A percentile compares a stretch with the other conserved stretches of the same genome.
These are phyloP conservation scores for Dione juno DNA, from an alignment of 2,888 invertebrate genomes.

Conservation along the genomic window DNA sequence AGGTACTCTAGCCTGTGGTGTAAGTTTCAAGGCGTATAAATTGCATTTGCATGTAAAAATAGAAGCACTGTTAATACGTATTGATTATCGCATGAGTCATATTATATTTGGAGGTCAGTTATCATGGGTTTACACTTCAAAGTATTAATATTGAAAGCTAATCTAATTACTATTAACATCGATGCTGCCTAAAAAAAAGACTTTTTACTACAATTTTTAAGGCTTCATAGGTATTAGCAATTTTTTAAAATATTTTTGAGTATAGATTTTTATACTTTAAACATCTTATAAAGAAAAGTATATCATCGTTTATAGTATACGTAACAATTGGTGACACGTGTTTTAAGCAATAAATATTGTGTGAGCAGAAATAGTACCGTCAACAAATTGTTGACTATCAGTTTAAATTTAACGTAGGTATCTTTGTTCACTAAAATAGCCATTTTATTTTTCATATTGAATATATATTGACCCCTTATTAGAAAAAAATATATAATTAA, in stretches of 20 bases:
- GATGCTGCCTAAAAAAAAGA: background rate
- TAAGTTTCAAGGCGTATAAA: conserved; percentile 22
- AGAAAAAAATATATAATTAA: background rate
- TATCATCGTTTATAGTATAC: background rate
- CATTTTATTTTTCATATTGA: background rate
- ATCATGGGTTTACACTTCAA: background rate
- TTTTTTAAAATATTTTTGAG: background rate
- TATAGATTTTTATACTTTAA: background rate
- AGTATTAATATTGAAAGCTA: background rate
- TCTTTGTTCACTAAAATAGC: background rate
- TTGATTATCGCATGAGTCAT: conserved; percentile 13
- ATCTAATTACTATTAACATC: background rate
- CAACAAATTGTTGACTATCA: conserved; percentile 1
- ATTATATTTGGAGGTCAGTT: background rate
- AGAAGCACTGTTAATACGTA: conserved; percentile 14
- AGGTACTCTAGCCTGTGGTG: conserved; percentile 8
- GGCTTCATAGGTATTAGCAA: background rate
- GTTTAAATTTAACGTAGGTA: conserved; percentile 7
- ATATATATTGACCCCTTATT: background rate
- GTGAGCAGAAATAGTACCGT: background rate
- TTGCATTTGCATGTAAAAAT: conserved; percentile 24
- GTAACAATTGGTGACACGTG: background rate
- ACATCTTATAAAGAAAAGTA: background rate
- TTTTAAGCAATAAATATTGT: conserved; percentile 6
- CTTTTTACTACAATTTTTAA: background rate